Conservation (phyloP, 2,797 vertebrate genomes). For the Pithecia hirsuta region DNA sequence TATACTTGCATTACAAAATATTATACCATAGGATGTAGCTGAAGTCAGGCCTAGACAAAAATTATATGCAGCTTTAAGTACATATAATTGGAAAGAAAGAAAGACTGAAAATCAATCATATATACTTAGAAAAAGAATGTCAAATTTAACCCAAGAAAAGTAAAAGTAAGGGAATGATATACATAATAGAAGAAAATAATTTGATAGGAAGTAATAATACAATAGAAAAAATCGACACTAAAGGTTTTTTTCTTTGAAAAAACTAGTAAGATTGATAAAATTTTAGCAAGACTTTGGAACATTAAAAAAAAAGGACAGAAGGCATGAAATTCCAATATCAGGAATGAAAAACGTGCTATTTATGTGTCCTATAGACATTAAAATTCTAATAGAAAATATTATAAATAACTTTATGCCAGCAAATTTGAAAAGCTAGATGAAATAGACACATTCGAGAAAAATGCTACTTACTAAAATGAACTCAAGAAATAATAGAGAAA, state of each 20-base stretch:
- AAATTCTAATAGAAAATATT: background rate
- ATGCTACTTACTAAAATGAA: background rate
- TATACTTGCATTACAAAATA: background rate
- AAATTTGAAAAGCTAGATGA: background rate
- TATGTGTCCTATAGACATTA: fast-evolving
- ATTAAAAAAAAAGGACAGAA: background rate
- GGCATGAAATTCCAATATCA: background rate
- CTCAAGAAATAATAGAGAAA: background rate
- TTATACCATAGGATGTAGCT: background rate
- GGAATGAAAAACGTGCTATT: fast-evolving
- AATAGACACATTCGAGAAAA: background rate
- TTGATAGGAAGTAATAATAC: background rate
- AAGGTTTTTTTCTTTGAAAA: background rate
- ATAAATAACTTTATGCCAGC: background rate
- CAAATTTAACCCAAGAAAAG: background rate
- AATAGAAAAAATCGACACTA: background rate
- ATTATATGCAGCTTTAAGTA: too few relatives aligned
- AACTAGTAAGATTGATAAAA: background rate
- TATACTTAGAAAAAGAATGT: background rate
- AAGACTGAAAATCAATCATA: background rate
- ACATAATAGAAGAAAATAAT: background rate
- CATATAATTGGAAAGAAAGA: background rate
- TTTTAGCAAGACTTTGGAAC: fast-evolving
- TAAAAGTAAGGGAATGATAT: background rate
- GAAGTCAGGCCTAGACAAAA: background rate